Evolutionary conservation across 2,797 vertebrate genomes (phyloP), one percentile per base, ranked within the genome.

Genomic region (Serranus cabrilla): DNA sequence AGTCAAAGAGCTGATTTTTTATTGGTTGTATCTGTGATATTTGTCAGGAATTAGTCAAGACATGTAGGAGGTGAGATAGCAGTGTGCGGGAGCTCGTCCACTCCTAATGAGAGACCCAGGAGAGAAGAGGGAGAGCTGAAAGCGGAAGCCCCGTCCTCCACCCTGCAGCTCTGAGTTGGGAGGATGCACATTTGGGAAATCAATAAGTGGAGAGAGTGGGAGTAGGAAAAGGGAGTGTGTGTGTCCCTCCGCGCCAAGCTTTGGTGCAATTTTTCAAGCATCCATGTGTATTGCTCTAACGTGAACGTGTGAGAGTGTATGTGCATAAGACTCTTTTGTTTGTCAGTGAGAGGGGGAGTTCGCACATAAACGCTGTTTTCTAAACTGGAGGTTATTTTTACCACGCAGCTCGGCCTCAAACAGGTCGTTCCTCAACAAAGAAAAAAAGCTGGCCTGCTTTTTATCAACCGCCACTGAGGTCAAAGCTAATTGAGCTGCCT

Each of bases 171-270:
- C 8, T 23, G 55, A 64, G 50, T 9, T 23, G 55, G 76, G 80
- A 88, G 84, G 77, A 81, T 7, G 21, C 49, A 55, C 49, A 23
- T 86, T 71, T 76, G 58, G 83, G 74, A 88, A 84, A 84, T 84
- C 49, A 89, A 74, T 68, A 70, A 76, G 62, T 21, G 31, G 7
- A 68, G 59, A 47, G 72, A 60, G 76, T 81, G 62, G 81, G 78
- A 86, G 85, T 54, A 69, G 77, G 42, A 80, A 76, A 74, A 73
- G 74, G 76, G 77, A 81, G 78, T 81, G 69, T 61, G 7, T 9
- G 59, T 73, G 39, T 66, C 59, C 62, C 39, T 55, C 27, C 47
- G 46, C 14, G 56, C 65, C 65, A 59, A 80, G 60, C 49, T 46
- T 63, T 68, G 62, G 78, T 40, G 74, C 40, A 82, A 58, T 46